A percentile compares a stretch with the other conserved stretches of the same genome.
phyloP scores from a whole-genome alignment of 2,888 invertebrate species.

The Lysandra bellargus region DNA sequence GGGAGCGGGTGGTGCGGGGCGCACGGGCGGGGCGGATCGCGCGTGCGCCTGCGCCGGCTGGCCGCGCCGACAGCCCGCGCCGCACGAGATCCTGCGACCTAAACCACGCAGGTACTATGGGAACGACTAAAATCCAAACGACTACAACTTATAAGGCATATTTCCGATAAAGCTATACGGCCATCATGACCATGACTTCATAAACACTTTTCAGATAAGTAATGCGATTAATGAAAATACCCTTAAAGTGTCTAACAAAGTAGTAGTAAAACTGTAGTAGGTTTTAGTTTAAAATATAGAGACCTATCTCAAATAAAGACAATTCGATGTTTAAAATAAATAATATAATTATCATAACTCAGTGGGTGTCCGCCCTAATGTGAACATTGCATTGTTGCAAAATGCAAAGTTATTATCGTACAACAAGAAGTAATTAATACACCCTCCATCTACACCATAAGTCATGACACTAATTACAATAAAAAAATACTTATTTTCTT shows the following conservation, averaged over 20 bases:
- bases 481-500: too few relatives aligned
- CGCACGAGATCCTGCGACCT: slow-evolving; percentile 91
- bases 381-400: background rate
- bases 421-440: background rate
- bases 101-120: slow-evolving; percentile 87
- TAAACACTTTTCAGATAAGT: too few relatives aligned
- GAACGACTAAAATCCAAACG: too few relatives aligned
- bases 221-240: too few relatives aligned
- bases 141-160: too few relatives aligned
- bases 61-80: slow-evolving; percentile 78
- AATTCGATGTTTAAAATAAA: background rate
- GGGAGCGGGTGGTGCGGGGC: slow-evolving; percentile 44
- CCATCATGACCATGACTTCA: too few relatives aligned
- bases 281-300: too few relatives aligned
- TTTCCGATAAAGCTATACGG: too few relatives aligned
- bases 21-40: slow-evolving; percentile 48
- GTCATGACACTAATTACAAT: too few relatives aligned
- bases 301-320: background rate
- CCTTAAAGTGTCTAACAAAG: too few relatives aligned
- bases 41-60: slow-evolving; percentile 73
- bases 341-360: background rate
- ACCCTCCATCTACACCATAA: too few relatives aligned
- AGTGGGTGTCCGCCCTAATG: background rate
- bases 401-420: background rate
- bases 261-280: too few relatives aligned